Evolutionary conservation across 2,797 vertebrate species (phyloP), one percentile per base, ranked within the genome.

Genomic region (Arctocebus calabarensis): DNA sequence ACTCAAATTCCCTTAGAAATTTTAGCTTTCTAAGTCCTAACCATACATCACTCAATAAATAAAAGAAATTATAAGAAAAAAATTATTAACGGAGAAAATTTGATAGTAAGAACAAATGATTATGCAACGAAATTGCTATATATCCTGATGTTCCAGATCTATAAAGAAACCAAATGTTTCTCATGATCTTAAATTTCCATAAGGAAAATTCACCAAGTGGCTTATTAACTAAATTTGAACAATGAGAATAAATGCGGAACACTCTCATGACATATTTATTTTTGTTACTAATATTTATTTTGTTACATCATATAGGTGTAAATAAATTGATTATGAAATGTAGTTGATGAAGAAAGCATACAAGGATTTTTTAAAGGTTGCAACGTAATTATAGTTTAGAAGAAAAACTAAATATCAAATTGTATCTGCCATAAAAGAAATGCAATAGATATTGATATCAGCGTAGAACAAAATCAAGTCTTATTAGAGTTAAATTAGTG

Each of bases 171-270:
- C 2, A 9, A 52, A 13, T 79, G 16, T 37, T 6, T 32, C 61
- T 77, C 68, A 16, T 75, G 85, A n/a, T 88, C 19, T 77, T 89
- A 32, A 81, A 84, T 2, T 90, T 34, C 1, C 0, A 4, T 22
- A 57, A 79, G 19, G 27, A 95, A 88, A 91, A 78, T 71, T 32
- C 75, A 79, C 16, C n/a, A 84, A 88, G 16, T 88, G 3, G 8
- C 7, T 78, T 48, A 83, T 61, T 48, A 37, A 25, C 6, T 79
- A 90, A n/a, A 71, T 82, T 57, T 94, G 23, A 90, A 71, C 3
- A 94, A 84, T 43, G 9, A 78, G 22, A 95, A 84, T 23, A 84
- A 87, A 90, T 32, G 37, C 11, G 81, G 23, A 86, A 70, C 25
- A 43, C 32, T 22, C 17, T 71, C 34, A 83, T 66, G 79, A 40